Evolutionary conservation across 2,797 vertebrate genomes (phyloP), one percentile per base, ranked within the genome.

Genomic region (Lithobates sylvaticus): DNA sequence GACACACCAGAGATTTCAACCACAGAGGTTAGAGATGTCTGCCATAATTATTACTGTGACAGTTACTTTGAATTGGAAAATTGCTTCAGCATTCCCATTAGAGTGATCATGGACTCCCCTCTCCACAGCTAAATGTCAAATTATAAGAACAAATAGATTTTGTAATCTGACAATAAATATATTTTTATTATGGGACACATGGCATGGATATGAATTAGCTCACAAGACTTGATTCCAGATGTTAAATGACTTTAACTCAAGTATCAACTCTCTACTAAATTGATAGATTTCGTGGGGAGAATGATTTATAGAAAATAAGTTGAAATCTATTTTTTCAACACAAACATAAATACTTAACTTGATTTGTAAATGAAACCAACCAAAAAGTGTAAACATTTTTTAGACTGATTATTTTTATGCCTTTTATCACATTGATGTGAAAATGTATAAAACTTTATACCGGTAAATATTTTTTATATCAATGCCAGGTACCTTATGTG

Each of bases 21-120:
- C 65, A 79, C 65, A 47, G 67, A 69, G 65, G 65, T 79, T 69
- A 79, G 78, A 27, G 42, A 69, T 69, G 42, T 47, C 36, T 29
- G 16, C 61, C 47, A 54, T 69, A 79, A 69, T 79, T 69, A 69
- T 50, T 79, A 47, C 67, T 44, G 5, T 69, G 39, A 79, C 65
- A 79, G 67, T 68, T 79, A 50, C 36, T 79, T 68, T 50, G 26
- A 44, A 78, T 47, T 69, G 13, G 39, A 50, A 79, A 79, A 79
- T 15, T 15, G 15, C 39, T 74, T 26, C 18, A 74, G 72, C 26
- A 74, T n/a, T 74, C 72, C 67, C 42, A 69, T 79, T 69, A 54
- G 39, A 32, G 65, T 50, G 42, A 79, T 79, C 69, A 79, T 47
- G 44, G 67, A 39, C 78, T 79, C 29, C 67, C 27, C 8, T 69